Evolutionary conservation across 1,140 invertebrate genomes (phyloP).

Genomic region (Coptotermes formosanus): DNA sequence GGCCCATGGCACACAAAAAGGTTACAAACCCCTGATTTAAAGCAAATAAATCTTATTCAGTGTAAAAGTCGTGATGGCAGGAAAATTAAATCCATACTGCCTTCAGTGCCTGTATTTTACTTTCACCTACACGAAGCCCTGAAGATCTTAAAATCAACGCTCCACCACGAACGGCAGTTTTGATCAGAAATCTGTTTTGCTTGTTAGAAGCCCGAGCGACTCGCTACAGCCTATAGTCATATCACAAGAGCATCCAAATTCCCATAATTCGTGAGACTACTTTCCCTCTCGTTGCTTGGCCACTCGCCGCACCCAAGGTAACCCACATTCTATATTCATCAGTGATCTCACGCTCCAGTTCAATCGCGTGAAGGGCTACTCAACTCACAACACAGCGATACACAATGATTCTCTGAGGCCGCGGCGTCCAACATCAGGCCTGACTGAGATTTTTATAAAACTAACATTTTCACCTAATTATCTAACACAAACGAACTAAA

Average conservation of each 20-base stretch:
- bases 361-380: neutral
- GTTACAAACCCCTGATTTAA: no score
- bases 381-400: neutral
- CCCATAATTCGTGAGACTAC: neutral
- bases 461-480: no score
- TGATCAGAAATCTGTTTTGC: neutral
- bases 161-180: neutral
- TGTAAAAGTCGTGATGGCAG: neutral
- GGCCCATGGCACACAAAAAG: no score
- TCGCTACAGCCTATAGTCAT: neutral
- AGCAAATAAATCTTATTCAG: neutral
- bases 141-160: neutral
- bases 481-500: no score
- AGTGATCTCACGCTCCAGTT: conserved; percentile 1
- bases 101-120: neutral
- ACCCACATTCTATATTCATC: neutral
- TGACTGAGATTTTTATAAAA: no score
- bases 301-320: neutral
- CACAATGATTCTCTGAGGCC: no score
- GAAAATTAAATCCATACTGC: neutral
- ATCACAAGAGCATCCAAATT: neutral
- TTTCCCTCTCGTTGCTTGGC: neutral
- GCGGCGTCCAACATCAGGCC: no score
- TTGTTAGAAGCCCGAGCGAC: neutral
- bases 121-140: neutral